Evolutionary conservation across 2,113 vertebrate species (phyloP).

Genomic region (Gracilinanus agilis): DNA sequence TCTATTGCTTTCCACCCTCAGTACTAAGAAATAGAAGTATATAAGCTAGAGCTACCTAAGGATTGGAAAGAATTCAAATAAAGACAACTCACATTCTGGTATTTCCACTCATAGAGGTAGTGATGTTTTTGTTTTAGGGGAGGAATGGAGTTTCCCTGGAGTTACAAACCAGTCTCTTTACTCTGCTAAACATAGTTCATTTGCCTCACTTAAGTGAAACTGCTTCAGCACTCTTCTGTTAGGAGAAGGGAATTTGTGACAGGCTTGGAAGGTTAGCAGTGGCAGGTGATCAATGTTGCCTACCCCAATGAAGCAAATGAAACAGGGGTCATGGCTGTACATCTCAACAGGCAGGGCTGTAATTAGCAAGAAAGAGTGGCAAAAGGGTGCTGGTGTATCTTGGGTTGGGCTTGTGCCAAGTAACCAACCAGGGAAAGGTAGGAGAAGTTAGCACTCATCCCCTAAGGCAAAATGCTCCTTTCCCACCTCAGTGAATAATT

Average conservation of each 20-base stretch:
- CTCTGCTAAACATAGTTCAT: background rate
- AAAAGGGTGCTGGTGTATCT: background rate
- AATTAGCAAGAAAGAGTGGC: background rate
- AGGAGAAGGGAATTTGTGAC: background rate
- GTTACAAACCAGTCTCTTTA: background rate
- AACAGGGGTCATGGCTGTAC: background rate
- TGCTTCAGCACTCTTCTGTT: background rate
- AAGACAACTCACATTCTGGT: background rate
- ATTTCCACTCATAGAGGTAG: background rate
- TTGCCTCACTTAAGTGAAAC: background rate
- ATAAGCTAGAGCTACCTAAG: background rate
- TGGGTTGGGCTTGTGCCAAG: background rate
- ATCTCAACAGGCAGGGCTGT: background rate
- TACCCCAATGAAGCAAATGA: background rate
- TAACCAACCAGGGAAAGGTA: background rate
- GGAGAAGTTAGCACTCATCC: background rate
- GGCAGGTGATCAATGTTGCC: background rate
- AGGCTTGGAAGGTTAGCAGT: background rate
- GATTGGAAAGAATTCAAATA: background rate
- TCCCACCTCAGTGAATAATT: background rate
- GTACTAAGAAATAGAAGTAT: background rate
- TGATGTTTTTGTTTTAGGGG: background rate
- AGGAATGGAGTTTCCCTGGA: background rate
- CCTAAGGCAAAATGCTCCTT: background rate
- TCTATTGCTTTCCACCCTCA: background rate